Evolutionary conservation across 2,888 invertebrate genomes (phyloP), one percentile per base, ranked within the genome.

Genomic region (Danaus chrysippus): DNA sequence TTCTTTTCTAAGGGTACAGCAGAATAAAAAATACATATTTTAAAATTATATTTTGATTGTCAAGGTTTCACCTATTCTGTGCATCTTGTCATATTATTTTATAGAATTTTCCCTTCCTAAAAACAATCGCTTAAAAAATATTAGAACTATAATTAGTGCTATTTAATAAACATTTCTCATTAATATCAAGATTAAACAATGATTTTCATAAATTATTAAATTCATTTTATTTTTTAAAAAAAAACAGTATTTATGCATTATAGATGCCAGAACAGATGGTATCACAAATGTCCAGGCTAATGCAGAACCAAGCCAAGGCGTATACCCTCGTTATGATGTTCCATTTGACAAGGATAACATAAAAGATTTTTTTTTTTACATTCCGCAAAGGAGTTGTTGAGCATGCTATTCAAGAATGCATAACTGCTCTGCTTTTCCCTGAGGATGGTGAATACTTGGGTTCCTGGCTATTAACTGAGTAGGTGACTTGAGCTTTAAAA

Each of bases 381-480:
- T 94, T 94, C 76, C 92, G 96, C 64, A 94, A 94, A 70, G 95
- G 94, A 23, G 93, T 95, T 12, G 93, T 96, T 11, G 94, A 95
- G 70, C 92, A 92, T 68, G 96, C 96, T 3, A 92, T 96, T 49
- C 92, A 93, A 61, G 95, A 95, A 73, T 94, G 95, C 73, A 93
- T 93, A 55, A 92, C 93, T 0, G 92, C 87, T 13, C 81, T 95
- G 46, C 78, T 95, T 63, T 93, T 94, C 63, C 92, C 92, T 56
- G 93, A 93, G 65, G 96, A 96, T 83, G 95, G 95, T 41, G 93
- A 93, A 68, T 85, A 96, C 58, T 79, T 94, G 62, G 96, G 95
- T 46, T 93, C 94, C 49, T 97, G 96, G 95, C 87, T 97, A 61
- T 84, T 97, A 42, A 96, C 96, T 41, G 96, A 96, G 96, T 96